Evolutionary conservation across 92 coral and sea anemone species (phyloP), one percentile per base, ranked within the genome.

Genomic region (Phenganax subtilis): DNA sequence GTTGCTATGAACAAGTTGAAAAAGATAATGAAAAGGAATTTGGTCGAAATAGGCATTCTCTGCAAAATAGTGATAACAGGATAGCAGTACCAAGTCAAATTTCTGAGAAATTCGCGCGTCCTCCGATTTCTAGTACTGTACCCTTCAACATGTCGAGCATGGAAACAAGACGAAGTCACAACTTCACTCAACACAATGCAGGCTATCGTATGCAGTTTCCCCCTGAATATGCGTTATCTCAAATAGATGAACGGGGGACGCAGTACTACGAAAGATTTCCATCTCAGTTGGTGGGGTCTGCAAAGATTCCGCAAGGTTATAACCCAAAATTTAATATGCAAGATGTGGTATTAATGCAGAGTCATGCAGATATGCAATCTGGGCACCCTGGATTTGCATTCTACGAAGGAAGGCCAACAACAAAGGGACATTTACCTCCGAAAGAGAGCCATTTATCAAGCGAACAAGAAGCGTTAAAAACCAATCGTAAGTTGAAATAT

Each of bases 231-330:
- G 71, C 16, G 0, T 8, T 79, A 17, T 79, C 83, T 3, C 83
- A 79, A 65, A 29, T 54, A 10, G 83, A 79, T 15, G 72, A 51
- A 79, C 53, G 83, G 83, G 83, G 83, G 51, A 63, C 17, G 74
- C 98, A 90, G 54, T 94, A 70, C 86, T 87, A 86, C 57, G 97
- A 92, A 84, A 87, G 97, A 51, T 84, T 84, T 37, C 89, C 88
- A 0, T 63, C 87, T 53, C 57, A 89, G 17, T 91, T 82, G 11
- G 47, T 37, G 47, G 88, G 89, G 12, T 29, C 73, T 68, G 73
- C 73, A 10, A 68, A 29, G 54, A 28, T 9, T 30, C 47, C 10
- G 31, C 20, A n/a, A 9, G 73, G 16, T 30, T 30, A 30, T 9
- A 68, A 68, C 37, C 11, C 73, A 8, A 79, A 79, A 12, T 79